Evolutionary conservation across 2,113 vertebrate genomes (phyloP).

Genomic region (Lamprotornis superbus): DNA sequence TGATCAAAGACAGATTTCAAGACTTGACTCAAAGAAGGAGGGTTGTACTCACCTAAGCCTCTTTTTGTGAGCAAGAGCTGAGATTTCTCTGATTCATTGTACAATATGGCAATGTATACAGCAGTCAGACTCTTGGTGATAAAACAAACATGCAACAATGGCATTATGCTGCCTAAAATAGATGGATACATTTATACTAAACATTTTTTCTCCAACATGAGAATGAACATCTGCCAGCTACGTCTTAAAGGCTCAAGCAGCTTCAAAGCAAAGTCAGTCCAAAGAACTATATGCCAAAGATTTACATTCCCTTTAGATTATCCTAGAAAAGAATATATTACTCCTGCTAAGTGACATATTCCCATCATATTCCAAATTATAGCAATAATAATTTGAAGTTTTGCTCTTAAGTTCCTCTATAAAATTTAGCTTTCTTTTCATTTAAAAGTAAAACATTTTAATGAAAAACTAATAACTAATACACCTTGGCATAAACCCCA

Average conservation of each 20-base stretch:
- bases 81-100: slow-evolving; percentile 17
- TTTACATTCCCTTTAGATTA: neutral
- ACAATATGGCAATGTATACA: neutral
- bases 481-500: neutral
- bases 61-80: neutral
- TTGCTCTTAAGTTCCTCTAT: neutral
- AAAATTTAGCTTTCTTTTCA: neutral
- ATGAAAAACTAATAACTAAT: neutral
- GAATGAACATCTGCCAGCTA: slow-evolving; percentile 1
- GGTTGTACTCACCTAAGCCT: neutral
- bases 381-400: neutral
- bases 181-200: neutral
- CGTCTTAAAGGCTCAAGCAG: neutral
- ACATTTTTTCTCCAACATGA: neutral
- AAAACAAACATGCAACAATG: neutral
- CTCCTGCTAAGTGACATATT: neutral
- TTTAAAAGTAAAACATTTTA: neutral
- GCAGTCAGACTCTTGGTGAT: neutral
- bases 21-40: neutral
- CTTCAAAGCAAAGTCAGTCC: neutral
- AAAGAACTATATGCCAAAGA: neutral
- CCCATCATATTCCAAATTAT: neutral
- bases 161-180: slow-evolving; percentile 16
- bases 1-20: neutral
- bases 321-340: neutral